Conservation (phyloP, 2,888 invertebrate genomes). For the Ephialtes manifestator region DNA sequence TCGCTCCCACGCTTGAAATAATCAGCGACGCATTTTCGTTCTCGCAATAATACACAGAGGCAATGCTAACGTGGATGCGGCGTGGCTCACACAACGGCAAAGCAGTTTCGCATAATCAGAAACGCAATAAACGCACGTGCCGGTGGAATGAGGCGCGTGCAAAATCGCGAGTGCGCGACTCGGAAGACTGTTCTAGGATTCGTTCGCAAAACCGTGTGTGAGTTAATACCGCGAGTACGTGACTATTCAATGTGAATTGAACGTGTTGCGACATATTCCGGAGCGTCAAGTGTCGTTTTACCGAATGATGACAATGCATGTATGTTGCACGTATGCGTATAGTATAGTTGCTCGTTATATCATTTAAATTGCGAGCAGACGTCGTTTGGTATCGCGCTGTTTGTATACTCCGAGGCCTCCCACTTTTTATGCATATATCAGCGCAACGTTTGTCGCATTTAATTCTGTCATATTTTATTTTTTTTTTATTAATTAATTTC, state of each 20-base stretch:
- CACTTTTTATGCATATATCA: background rate
- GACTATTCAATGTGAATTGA: conserved; percentile 28
- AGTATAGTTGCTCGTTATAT: background rate
- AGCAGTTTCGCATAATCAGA: conserved; percentile 43
- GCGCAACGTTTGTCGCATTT: background rate
- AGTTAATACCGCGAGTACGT: conserved; percentile 1
- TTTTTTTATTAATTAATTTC: no score
- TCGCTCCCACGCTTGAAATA: conserved; percentile 39
- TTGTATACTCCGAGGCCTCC: background rate
- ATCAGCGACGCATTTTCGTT: conserved; percentile 35
- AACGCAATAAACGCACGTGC: conserved; percentile 60
- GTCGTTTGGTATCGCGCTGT: background rate
- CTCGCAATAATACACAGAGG: conserved; percentile 23
- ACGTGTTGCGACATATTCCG: conserved; percentile 28
- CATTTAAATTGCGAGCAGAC: conserved; percentile 7
- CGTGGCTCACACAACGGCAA: background rate
- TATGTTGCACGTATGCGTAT: background rate
- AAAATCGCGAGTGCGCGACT: conserved; percentile 44
- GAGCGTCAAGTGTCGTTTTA: conserved; percentile 13
- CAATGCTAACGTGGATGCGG: conserved; percentile 16
- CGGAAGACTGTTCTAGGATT: conserved; percentile 39
- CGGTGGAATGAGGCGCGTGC: conserved; percentile 39
- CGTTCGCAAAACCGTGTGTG: conserved; percentile 30
- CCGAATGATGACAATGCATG: conserved; percentile 11
- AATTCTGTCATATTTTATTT: no score